Evolutionary conservation across 2,888 invertebrate genomes (phyloP).

Genomic region (Rapana venosa): DNA sequence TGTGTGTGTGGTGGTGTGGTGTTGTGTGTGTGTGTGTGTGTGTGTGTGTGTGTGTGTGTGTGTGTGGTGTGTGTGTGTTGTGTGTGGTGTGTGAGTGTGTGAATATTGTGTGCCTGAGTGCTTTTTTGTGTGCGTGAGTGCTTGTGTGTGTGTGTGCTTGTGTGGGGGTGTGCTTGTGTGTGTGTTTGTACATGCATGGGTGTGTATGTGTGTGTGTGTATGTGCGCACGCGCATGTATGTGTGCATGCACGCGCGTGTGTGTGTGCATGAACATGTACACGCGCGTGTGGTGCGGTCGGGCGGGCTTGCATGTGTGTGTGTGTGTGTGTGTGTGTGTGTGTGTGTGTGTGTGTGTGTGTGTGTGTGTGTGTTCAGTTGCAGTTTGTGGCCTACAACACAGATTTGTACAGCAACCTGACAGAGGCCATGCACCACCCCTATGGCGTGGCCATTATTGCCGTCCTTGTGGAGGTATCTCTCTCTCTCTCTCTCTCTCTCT

Average conservation of each 20-base stretch:
- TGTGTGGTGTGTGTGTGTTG: constrained; percentile 1
- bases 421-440: constrained; percentile 94
- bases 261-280: not conserved
- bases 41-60: not conserved
- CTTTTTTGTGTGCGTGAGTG: not conserved
- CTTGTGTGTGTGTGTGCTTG: not conserved
- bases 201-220: constrained; percentile 10
- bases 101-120: not conserved
- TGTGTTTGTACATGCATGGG: not conserved
- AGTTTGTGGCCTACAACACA: constrained; percentile 98
- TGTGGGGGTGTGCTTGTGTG: not conserved
- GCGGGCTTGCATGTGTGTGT: not conserved
- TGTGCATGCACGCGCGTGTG: not conserved
- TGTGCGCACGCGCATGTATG: constrained; percentile 1
- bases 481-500: not conserved
- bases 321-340: constrained; percentile 28
- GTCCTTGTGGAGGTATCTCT: constrained; percentile 91
- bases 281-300: not conserved
- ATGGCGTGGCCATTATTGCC: constrained; percentile 96
- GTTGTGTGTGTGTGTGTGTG: not conserved
- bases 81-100: not conserved
- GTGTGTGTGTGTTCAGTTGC: constrained; percentile 81
- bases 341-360: constrained; percentile 24
- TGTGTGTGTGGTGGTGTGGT: no score
- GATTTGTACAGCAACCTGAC: constrained; percentile 97